Conservation (phyloP, 2,113 vertebrate genomes). For the Silurus glanis region DNA sequence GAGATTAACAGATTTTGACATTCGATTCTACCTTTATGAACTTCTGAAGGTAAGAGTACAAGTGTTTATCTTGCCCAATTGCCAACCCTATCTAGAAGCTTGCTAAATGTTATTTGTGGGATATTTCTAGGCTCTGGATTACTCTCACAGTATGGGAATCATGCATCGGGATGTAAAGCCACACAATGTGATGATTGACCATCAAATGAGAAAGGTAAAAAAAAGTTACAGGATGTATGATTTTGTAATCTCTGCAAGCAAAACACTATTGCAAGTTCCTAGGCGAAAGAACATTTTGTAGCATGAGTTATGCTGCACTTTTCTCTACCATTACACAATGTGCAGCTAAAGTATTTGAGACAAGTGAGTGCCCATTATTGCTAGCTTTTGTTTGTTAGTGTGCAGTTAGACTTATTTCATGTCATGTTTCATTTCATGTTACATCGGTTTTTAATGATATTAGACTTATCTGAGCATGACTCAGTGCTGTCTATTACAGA, state of each 20-base stretch:
- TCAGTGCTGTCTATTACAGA: background rate
- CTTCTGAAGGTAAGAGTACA: slow-evolving; percentile 89
- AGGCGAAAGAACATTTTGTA: background rate
- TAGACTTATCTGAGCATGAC: background rate
- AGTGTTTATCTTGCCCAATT: background rate
- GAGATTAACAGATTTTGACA: slow-evolving; percentile 98
- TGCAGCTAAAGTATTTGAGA: background rate
- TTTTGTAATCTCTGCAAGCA: background rate
- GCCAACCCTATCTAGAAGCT: background rate
- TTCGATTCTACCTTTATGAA: slow-evolving; percentile 99
- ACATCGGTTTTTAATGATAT: background rate
- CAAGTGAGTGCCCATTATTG: background rate
- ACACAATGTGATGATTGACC: slow-evolving; percentile 99
- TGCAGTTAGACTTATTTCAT: background rate
- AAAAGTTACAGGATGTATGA: background rate
- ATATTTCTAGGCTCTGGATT: slow-evolving; percentile 89
- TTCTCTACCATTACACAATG: background rate
- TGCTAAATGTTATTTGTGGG: slow-evolving; percentile 45
- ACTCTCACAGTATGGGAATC: slow-evolving; percentile 99
- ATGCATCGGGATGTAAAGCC: slow-evolving; percentile 99
- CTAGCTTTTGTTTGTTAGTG: background rate
- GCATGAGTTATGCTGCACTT: background rate
- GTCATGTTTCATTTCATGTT: no score
- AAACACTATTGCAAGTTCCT: background rate
- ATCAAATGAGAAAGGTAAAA: slow-evolving; percentile 94